Conservation (phyloP, 2,888 invertebrate species). For the Pyrrhia umbra region DNA sequence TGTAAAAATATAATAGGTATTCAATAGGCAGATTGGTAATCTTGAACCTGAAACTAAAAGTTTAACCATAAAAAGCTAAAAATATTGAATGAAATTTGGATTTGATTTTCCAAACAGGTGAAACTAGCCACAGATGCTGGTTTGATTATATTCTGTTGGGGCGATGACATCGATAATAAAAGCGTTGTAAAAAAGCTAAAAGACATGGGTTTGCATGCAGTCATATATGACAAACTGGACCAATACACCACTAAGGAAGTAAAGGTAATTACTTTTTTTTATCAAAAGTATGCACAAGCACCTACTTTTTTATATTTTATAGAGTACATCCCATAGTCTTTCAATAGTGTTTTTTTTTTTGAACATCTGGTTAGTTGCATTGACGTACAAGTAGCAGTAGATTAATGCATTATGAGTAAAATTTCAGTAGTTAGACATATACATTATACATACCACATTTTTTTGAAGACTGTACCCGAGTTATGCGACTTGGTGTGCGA, state of each 20-base stretch:
- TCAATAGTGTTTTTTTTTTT: not conserved
- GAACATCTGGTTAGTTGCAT: not conserved
- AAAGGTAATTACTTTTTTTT: conserved; percentile 81
- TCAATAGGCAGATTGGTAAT: too few species aligned
- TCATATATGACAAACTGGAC: conserved; percentile 98
- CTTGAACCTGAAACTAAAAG: too few species aligned
- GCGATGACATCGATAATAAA: conserved; percentile 97
- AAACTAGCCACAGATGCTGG: conserved; percentile 94
- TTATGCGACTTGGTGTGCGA: too few species aligned
- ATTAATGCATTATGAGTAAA: not conserved
- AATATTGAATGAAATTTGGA: not conserved
- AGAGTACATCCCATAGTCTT: not conserved
- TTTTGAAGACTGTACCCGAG: too few species aligned
- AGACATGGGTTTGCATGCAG: conserved; percentile 97
- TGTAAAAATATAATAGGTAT: too few species aligned
- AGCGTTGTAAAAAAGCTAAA: conserved; percentile 96
- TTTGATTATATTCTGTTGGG: conserved; percentile 98
- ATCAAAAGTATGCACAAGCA: too few species aligned
- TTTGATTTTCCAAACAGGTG: conserved; percentile 88
- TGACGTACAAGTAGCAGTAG: not conserved
- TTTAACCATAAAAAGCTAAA: too few species aligned
- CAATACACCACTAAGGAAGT: conserved; percentile 93
- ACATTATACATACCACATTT: too few species aligned
- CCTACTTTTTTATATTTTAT: not conserved
- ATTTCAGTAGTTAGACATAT: too few species aligned